Evolutionary conservation across 1,140 invertebrate species (phyloP), one percentile per base, ranked within the genome.

Genomic region (Ctenoplectra terminalis): DNA sequence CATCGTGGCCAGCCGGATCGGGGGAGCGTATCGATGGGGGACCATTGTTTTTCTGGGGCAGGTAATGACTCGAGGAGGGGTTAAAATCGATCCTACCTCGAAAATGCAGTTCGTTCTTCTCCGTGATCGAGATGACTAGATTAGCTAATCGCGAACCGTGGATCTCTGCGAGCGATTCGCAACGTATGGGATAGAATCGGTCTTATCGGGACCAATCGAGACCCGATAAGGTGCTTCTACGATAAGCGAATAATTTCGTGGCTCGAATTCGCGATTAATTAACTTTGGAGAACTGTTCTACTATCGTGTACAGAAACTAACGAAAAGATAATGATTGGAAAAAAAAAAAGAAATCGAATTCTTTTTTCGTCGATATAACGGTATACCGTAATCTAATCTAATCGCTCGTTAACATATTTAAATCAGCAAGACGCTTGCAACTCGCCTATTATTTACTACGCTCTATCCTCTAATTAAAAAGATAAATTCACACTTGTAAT

Each of bases 1-100:
- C 79, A 82, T 67, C 77, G 71, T 48, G 56, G 81, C 87, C 81
- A 75, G 60, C 8, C 69, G 69, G 79, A 54, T 54, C 46, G 26
- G 40, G 60, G 60, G 34, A 50, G 48, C 75, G 48, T 34, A 34
- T 34, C 52, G 56, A 76, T 50, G 43, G 52, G 78, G 76, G 69
- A 81, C 74, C 82, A 91, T 90, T 90, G 89, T 91, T 89, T 90
- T 89, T 85, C 85, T 83, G 78, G 67, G 80, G 80, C 84, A 81
- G 61, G 81, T 89, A 91, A 91, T 90, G 87, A 90, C 85, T 81
- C 80, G 64, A 87, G 69, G 88, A 34, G 26, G 71, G 72, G 60
- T 56, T 70, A 70, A 79, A 82, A 71, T 84, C 79, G 87, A 83
- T 83, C 87, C 64, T 52, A 34, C 31, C 50, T 70, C 77, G 72